These are phyloP conservation scores for Phylloscopus trochiloides DNA, from an alignment of 2,113 vertebrate species.

Conservation along the genomic window DNA sequence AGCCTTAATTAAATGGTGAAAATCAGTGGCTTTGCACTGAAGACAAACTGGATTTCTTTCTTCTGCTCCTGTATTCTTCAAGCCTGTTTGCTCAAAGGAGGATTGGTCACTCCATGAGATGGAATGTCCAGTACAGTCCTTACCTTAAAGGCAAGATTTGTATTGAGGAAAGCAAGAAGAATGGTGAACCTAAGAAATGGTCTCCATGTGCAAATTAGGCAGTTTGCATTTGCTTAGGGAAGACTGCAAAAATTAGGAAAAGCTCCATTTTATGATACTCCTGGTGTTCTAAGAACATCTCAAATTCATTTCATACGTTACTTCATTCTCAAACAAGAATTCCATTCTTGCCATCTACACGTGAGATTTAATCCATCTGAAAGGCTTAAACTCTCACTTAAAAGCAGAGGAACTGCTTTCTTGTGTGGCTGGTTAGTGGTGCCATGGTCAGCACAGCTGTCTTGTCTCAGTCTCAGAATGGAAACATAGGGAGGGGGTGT, in stretches of 20 bases:
- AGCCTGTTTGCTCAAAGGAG: neutral
- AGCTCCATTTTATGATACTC: neutral
- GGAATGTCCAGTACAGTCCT: constrained; percentile 24
- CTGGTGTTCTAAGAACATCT: constrained; percentile 3
- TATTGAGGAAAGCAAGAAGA: constrained; percentile 13
- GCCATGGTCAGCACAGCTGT: neutral
- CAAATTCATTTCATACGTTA: neutral
- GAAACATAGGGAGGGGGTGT: neutral
- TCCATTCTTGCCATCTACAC: neutral
- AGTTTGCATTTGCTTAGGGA: neutral
- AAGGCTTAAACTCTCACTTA: neutral
- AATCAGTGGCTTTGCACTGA: constrained; percentile 55
- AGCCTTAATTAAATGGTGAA: constrained; percentile 73
- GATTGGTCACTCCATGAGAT: constrained; percentile 10
- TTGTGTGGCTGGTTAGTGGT: neutral
- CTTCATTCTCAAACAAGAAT: neutral
- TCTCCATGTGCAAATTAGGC: neutral
- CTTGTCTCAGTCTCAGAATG: neutral
- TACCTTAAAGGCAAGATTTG: neutral
- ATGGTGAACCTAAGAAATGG: neutral
- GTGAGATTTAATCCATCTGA: neutral
- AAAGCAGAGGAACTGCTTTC: neutral
- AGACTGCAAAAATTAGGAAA: neutral
- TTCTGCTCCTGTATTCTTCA: constrained; percentile 21
- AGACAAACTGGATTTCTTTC: constrained; percentile 61